A percentile compares a stretch with the other conserved stretches of the same genome.
Conservation (phyloP, 2,113 vertebrate genomes). For the Morphnarchus princeps region DNA sequence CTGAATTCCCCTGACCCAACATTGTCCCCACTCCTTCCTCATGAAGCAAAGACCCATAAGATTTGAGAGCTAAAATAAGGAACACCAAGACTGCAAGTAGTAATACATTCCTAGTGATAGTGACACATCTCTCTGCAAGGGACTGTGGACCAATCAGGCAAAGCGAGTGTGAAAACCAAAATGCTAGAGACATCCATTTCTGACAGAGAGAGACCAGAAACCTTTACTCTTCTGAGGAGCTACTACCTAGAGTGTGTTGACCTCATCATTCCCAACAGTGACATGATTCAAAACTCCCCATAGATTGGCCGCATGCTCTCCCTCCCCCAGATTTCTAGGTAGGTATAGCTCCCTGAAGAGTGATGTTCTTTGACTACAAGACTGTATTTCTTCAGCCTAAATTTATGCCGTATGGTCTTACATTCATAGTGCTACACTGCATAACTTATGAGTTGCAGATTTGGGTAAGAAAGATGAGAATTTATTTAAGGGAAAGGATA, state of each 20-base stretch:
- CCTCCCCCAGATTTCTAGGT: neutral
- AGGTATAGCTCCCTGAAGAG: neutral
- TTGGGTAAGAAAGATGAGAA: neutral
- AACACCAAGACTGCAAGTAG: neutral
- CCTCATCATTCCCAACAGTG: neutral
- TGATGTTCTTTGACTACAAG: neutral
- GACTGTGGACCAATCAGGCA: neutral
- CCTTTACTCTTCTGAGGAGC: neutral
- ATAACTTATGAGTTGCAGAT: neutral
- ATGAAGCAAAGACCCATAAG: neutral
- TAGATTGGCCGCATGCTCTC: rapidly evolving
- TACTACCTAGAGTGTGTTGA: neutral
- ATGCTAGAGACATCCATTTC: neutral
- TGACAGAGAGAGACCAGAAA: neutral
- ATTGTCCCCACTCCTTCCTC: neutral
- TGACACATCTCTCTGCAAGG: neutral
- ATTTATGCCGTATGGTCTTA: neutral
- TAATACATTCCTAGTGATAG: neutral
- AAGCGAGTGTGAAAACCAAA: neutral
- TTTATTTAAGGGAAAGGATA: slow-evolving; percentile 17
- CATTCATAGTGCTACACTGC: neutral
- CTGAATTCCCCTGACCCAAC: neutral
- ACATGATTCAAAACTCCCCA: neutral
- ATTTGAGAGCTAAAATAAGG: neutral
- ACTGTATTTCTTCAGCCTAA: neutral